These are phyloP conservation scores for Pseudonaja textilis DNA, from an alignment of 2,113 vertebrate species.

Conservation along the genomic window DNA sequence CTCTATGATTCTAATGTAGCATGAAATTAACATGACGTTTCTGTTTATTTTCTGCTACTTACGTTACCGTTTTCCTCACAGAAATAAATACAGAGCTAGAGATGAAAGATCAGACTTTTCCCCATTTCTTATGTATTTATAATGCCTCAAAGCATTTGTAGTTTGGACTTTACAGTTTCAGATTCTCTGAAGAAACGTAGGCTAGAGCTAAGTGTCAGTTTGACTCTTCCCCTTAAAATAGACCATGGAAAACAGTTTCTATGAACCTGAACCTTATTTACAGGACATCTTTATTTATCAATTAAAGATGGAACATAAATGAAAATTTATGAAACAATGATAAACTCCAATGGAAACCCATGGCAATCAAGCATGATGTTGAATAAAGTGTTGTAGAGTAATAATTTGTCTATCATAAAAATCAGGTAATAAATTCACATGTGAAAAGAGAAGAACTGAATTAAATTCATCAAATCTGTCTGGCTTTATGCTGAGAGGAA, in stretches of 20 bases:
- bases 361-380: neutral
- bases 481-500: neutral
- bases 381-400: neutral
- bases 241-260: neutral
- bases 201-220: neutral
- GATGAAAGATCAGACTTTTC: neutral
- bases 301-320: neutral
- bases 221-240: neutral
- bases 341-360: neutral
- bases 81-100: slow-evolving; percentile 9
- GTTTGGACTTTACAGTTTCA: neutral
- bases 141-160: neutral
- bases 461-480: neutral
- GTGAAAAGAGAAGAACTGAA: neutral
- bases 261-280: neutral
- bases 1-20: slow-evolving; percentile 19
- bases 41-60: slow-evolving; percentile 3
- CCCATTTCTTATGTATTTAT: neutral
- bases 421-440: neutral
- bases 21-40: slow-evolving; percentile 31
- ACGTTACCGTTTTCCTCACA: neutral
- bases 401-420: neutral
- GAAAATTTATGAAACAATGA: neutral
- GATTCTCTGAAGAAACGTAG: neutral
- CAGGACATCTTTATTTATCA: neutral